Base-by-base conservation (phyloP, 2,797 vertebrate species). In the Tangara arthus region DNA sequence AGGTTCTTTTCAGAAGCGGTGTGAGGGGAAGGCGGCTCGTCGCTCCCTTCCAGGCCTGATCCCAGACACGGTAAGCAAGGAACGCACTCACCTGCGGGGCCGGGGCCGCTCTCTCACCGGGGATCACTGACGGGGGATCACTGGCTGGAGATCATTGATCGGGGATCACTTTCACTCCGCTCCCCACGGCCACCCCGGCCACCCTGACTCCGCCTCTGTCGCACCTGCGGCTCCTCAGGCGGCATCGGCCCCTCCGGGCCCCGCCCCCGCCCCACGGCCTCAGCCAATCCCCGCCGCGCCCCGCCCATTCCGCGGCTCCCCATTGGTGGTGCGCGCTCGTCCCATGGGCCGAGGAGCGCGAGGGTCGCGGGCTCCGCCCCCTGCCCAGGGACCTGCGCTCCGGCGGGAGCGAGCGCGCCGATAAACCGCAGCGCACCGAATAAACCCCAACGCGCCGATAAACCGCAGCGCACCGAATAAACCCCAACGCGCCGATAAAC, bases 121-220 rank as follows among this genome's bases (percentile, higher is more conserved):
- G 30, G 12, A 4, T 24, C 30, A 4, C 26, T 6, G 39, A 5
- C 4, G 9, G 47, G n/a, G 27, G 21, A 15, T 23, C 24, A 1
- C 35, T 12, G 15, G 5, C 10, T 5, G 15, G 35, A 23, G 15
- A 4, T 34, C 19, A 1, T 20, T 8, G 39, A 9, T 2, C 6
- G 26, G 22, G 22, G 17, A 19, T 24, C 32, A 2, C 35, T 6
- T 2, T 11, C 8, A 0, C 14, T 14, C 6, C 30, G 5, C 24
- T 4, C 0, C 1, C 15, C 4, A 3, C 2, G 0, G 0, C 23
- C n/a, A 0, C 18, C 1, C 10, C 0, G 0, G 0, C 22, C 22
- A 0, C 19, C 1, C 15, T 14, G 1, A 5, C 56, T 27, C 14
- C 22, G 1, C 1, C 21, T 15, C 15, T 3, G 12, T 6, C 32